Evolutionary conservation across 2,797 vertebrate species (phyloP), one percentile per base, ranked within the genome.

Genomic region (Schizothorax lantsangensis): DNA sequence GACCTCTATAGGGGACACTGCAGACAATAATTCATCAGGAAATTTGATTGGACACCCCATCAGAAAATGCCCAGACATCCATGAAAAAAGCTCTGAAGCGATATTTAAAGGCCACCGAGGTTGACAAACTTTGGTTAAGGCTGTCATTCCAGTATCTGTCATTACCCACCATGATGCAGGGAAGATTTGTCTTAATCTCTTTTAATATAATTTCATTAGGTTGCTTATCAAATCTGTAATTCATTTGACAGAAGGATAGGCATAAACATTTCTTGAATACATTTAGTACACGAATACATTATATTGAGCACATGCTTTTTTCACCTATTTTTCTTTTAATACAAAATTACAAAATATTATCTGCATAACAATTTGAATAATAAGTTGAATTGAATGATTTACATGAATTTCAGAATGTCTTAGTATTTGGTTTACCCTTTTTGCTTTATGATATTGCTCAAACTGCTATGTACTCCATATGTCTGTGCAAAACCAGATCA

Each of bases 21-120:
- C 68, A 83, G 66, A 71, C 68, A 83, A 83, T 83, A 30, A 83
- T 57, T 72, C 52, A 83, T 73, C 66, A 40, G 81, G 33, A 83
- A 73, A 66, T 72, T 54, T 72, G 68, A 57, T 73, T 26, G 49
- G 81, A 83, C 68, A 72, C 49, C 15, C 47, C 47, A 23, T 72
- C 49, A 83, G 23, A 73, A 83, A 59, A 73, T 72, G n/a, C 9
- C 81, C 81, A 72, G 68, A 72, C 33, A 83, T 30, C n/a, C 15
- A 73, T 73, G 81, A 83, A 73, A 73, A 83, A 73, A 73, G 68
- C 33, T 83, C 68, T 59, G 68, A n/a, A 57, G 81, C 8, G 1
- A 66, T 19, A 47, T 30, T 30, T 59, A 73, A 83, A 73, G 23
- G 81, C 23, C 68, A 57, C 47, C 19, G 68, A 83, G 81, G 47